Evolutionary conservation across 2,888 invertebrate genomes (phyloP), one percentile per base, ranked within the genome.

Genomic region (Iselma pallidipennis): DNA sequence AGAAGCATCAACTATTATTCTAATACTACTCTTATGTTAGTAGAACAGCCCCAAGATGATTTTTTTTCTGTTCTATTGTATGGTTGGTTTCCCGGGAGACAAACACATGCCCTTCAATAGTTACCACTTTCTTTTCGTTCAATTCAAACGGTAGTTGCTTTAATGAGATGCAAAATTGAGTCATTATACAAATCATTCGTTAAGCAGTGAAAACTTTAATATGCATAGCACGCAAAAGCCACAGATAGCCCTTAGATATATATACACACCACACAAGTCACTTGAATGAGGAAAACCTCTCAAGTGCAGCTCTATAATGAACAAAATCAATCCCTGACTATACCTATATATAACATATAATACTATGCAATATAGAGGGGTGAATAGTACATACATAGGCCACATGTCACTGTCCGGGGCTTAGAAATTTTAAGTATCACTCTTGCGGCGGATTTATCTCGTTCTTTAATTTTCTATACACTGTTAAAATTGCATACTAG

Each of bases 341-440:
- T 51, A 14, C 9, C 2, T 7, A 5, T 4, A 33, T 33, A 33
- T 19, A 37, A 2, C 7, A 37, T n/a, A n/a, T n/a, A n/a, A n/a
- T n/a, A n/a, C 16, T 2, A 14, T 16, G 37, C 7, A 45, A 45
- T 51, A 31, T 29, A n/a, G 51, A n/a, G 51, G 51, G 51, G 26
- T n/a, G 26, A 29, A 51, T 29, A 51, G n/a, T n/a, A 51, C 51
- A 26, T 16, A 37, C 45, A 45, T 66, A 67, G 66, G 68, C 68
- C 77, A 78, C 78, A 78, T 78, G 78, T 77, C 78, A 74, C 70
- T 72, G 73, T 71, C 19, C 45, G 45, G 72, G 74, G 76, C 75
- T 78, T 77, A 74, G 71, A 73, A 71, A 71, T 74, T 76, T 75
- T 73, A 72, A 76, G 76, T 75, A 76, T 75, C 75, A 71, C 75